Evolutionary conservation across 2,888 invertebrate species (phyloP).

Genomic region (Drosophila nr. perissopoda): DNA sequence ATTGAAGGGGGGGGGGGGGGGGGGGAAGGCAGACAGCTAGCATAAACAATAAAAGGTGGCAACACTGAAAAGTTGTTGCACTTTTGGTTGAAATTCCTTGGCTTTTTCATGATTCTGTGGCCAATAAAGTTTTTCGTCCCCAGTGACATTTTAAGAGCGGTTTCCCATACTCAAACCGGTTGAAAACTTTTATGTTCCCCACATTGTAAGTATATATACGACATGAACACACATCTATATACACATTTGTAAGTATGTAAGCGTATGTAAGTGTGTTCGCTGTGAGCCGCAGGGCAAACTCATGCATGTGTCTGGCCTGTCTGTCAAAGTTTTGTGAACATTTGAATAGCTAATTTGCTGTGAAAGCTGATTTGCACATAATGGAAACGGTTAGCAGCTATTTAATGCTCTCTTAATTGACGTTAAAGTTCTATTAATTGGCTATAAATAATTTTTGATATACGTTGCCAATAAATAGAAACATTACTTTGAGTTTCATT

Average conservation of each 20-base stretch:
- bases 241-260: conserved; percentile 12
- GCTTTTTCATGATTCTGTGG: conserved; percentile 62
- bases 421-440: conserved; percentile 10
- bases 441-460: conserved; percentile 1
- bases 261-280: conserved; percentile 31
- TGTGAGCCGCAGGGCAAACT: conserved; percentile 62
- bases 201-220: conserved; percentile 16
- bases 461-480: not conserved
- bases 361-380: conserved; percentile 74
- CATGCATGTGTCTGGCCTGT: conserved; percentile 47
- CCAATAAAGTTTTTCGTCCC: conserved; percentile 62
- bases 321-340: conserved; percentile 69
- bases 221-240: not conserved
- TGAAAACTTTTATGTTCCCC: conserved; percentile 62
- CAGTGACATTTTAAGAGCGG: conserved; percentile 55
- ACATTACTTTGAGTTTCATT: not conserved
- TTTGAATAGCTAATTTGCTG: conserved; percentile 78
- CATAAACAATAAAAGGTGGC: conserved; percentile 27
- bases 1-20: not conserved
- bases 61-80: conserved; percentile 69
- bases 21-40: not conserved
- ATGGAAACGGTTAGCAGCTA: conserved; percentile 37
- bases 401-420: conserved; percentile 27
- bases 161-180: conserved; percentile 25
- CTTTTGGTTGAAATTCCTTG: conserved; percentile 75